Conservation (phyloP, 2,113 vertebrate genomes). For the Ciconia stormi region DNA sequence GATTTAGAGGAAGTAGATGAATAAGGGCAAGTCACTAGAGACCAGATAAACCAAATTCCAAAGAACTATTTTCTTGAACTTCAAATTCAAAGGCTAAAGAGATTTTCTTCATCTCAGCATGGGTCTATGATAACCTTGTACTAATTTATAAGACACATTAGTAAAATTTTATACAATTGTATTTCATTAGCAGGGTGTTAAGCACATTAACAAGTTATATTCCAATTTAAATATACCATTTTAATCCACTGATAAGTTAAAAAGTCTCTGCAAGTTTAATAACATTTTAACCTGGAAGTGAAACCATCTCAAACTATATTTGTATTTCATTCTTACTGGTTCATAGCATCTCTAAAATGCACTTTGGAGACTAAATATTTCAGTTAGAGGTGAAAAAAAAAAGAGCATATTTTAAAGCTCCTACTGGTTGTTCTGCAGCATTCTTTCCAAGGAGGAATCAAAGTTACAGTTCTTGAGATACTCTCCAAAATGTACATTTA, state of each 20-base stretch:
- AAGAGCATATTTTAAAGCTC: not conserved
- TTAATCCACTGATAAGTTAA: not conserved
- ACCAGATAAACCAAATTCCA: not conserved
- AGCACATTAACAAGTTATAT: not conserved
- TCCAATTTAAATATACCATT: not conserved
- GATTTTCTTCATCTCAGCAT: not conserved
- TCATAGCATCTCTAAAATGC: not conserved
- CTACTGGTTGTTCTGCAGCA: not conserved
- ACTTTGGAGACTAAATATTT: not conserved
- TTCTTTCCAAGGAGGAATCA: not conserved
- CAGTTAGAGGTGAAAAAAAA: not conserved
- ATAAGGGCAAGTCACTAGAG: conserved; percentile 22
- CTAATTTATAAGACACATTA: not conserved
- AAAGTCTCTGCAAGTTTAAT: not conserved
- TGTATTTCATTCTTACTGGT: not conserved
- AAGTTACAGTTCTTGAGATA: not conserved
- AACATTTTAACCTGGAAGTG: not conserved
- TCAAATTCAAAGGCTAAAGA: conserved; percentile 22
- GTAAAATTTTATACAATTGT: not conserved
- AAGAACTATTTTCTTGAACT: not conserved
- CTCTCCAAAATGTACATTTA: not conserved
- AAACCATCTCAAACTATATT: not conserved
- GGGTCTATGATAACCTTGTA: not conserved
- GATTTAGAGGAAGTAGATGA: conserved; percentile 18
- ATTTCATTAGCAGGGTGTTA: conserved; percentile 8